These are phyloP conservation scores for Himalopsyche kuldschensis DNA, from an alignment of 2,888 invertebrate species.

Conservation along the genomic window DNA sequence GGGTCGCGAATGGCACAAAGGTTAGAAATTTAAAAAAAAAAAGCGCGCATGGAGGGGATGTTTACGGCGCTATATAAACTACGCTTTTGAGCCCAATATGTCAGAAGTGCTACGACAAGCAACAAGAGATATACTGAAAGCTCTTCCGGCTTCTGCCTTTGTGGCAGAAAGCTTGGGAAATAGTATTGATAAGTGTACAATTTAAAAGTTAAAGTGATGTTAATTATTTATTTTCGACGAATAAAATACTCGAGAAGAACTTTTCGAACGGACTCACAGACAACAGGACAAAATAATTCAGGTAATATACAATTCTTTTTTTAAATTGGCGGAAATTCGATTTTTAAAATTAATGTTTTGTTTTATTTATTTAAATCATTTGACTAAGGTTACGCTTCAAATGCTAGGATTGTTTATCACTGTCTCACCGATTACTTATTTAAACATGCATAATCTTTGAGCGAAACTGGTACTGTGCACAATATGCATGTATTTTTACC, in stretches of 20 bases:
- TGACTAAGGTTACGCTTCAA: no score
- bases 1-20: constrained; percentile 10
- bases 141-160: constrained; percentile 20
- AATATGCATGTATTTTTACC: no score
- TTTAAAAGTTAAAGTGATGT: background rate
- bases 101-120: constrained; percentile 6
- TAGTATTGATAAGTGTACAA: background rate
- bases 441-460: no score
- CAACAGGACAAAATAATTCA: background rate
- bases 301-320: background rate
- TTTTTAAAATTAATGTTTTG: no score
- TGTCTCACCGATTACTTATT: no score
- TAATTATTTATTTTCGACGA: background rate
- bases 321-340: no score
- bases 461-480: no score
- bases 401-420: no score
- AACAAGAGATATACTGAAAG: background rate
- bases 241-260: background rate
- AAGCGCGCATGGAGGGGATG: background rate
- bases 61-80: constrained; percentile 4
- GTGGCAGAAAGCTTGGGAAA: constrained; percentile 3
- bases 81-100: background rate
- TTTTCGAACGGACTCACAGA: background rate
- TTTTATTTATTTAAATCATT: no score
- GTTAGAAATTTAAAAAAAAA: constrained; percentile 8